phyloP scores from a whole-genome alignment of 64 coral and sea anemone species.

The Montipora capricornis region DNA sequence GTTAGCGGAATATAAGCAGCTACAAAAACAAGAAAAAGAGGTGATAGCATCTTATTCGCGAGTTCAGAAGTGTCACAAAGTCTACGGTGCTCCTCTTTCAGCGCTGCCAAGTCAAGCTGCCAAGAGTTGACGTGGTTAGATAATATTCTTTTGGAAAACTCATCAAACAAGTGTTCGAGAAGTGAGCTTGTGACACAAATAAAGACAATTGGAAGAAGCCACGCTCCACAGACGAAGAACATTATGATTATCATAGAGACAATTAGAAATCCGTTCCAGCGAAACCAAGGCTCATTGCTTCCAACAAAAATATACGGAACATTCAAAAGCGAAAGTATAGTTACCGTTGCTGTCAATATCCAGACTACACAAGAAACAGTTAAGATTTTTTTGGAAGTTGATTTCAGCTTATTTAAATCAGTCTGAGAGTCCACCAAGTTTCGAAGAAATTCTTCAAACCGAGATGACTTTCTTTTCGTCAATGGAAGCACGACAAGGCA shows the following conservation, averaged over 20 bases:
- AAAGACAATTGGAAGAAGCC: constrained; percentile 2
- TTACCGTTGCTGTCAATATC: neutral
- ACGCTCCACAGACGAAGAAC: neutral
- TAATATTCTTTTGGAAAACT: neutral
- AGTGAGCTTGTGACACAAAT: neutral
- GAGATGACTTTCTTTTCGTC: neutral
- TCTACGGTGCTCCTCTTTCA: neutral
- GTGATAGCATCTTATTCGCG: neutral
- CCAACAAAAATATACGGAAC: neutral
- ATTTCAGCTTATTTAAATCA: neutral
- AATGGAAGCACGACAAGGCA: neutral
- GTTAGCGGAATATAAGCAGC: neutral
- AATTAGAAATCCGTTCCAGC: neutral
- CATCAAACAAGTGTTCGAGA: neutral
- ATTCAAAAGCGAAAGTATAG: neutral
- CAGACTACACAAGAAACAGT: neutral
- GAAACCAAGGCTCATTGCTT: neutral
- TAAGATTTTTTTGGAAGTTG: neutral
- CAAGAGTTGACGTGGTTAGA: neutral
- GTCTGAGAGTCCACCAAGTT: neutral
- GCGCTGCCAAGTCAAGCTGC: neutral
- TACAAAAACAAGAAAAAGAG: neutral
- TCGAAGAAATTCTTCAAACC: neutral
- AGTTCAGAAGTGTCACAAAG: neutral
- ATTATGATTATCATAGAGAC: neutral